phyloP scores from a whole-genome alignment of 2,113 vertebrate genomes.

The Cygnus atratus region DNA sequence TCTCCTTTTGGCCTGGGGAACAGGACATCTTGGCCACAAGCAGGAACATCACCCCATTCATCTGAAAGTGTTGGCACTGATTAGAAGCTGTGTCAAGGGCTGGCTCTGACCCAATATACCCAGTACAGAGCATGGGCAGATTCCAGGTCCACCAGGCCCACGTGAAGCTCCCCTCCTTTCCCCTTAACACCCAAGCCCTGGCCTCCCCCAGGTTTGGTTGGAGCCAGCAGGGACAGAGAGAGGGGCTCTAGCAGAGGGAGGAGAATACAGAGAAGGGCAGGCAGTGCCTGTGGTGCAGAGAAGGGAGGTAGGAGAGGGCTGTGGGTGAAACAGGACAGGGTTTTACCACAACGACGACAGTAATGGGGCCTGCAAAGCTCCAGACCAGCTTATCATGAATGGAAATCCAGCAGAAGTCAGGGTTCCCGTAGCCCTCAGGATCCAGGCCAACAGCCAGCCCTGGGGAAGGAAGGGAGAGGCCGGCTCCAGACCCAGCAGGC shows the following conservation, averaged over 20 bases:
- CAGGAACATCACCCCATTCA: slow-evolving; percentile 93
- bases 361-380: slow-evolving; percentile 96
- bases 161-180: not conserved
- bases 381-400: slow-evolving; percentile 97
- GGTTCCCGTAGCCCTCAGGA: slow-evolving; percentile 96
- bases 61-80: slow-evolving; percentile 75
- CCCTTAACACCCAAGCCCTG: not conserved
- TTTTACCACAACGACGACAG: slow-evolving; percentile 93
- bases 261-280: slow-evolving; percentile 3
- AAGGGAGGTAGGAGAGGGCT: not conserved
- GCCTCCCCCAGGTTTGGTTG: not conserved
- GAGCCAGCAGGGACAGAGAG: not conserved
- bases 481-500: not conserved
- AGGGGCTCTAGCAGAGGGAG: not conserved
- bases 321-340: slow-evolving; percentile 37
- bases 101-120: not conserved
- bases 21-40: slow-evolving; percentile 92
- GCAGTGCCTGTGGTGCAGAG: not conserved
- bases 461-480: slow-evolving; percentile 40
- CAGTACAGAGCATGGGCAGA: not conserved
- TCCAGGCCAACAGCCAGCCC: slow-evolving; percentile 94
- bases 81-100: slow-evolving; percentile 42
- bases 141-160: not conserved
- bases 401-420: slow-evolving; percentile 98
- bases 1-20: slow-evolving; percentile 91